Conservation (phyloP, 2,797 vertebrate species). For the Emydoidea blandingii region DNA sequence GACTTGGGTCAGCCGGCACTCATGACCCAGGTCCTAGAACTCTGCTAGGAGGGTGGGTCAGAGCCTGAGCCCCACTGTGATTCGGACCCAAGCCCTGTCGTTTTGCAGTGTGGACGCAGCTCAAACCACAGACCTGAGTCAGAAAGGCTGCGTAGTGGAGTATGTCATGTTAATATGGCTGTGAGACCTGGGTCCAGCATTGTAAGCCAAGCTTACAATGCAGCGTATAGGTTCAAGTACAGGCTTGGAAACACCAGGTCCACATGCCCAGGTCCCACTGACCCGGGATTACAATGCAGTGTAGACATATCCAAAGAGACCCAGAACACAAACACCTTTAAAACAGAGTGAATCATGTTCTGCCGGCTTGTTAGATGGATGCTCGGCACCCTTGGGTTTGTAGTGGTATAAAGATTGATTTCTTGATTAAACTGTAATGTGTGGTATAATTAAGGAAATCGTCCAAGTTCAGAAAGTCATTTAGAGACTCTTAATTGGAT, state of each 20-base stretch:
- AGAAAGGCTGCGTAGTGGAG: neutral
- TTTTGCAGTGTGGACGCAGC: neutral
- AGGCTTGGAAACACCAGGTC: neutral
- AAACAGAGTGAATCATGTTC: neutral
- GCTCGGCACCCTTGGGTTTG: neutral
- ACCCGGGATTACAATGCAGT: neutral
- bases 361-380: accelerated
- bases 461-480: constrained; percentile 43
- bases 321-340: neutral
- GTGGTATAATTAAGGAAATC: constrained; percentile 72
- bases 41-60: neutral
- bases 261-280: neutral
- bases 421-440: constrained; percentile 67
- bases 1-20: neutral
- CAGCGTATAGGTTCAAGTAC: neutral
- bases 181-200: neutral
- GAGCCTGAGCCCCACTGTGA: neutral
- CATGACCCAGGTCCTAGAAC: neutral
- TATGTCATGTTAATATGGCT: neutral
- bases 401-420: constrained; percentile 16
- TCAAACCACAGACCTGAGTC: neutral
- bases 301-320: accelerated
- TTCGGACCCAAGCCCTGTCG: neutral
- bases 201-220: neutral
- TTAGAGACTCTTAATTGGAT: constrained; percentile 66